Percentiles rank a stretch among this genome's conserved stretches.
Evolutionary conservation across 2,113 vertebrate species (phyloP).

Genomic region (Hyaena hyaena): DNA sequence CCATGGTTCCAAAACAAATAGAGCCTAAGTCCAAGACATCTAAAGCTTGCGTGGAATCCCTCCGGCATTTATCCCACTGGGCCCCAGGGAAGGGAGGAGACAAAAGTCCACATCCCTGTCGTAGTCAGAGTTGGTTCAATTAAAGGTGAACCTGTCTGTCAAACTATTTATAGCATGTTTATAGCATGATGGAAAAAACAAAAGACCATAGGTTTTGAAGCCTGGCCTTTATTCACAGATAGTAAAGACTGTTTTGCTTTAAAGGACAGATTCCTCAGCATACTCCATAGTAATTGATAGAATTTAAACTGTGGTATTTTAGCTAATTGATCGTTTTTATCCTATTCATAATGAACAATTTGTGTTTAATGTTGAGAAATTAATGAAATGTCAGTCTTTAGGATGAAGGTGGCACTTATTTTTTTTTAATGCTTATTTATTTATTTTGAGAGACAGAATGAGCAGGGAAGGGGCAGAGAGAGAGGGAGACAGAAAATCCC

Average conservation of each 20-base stretch:
- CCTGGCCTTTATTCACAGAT: constrained; percentile 43
- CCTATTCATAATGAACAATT: not conserved
- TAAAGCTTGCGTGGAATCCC: constrained; percentile 74
- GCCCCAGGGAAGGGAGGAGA: constrained; percentile 67
- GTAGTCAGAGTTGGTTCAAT: constrained; percentile 71
- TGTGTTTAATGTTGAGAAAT: constrained; percentile 42
- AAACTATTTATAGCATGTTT: constrained; percentile 77
- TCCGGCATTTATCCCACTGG: constrained; percentile 57
- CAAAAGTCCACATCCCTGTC: constrained; percentile 60
- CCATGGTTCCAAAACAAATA: constrained; percentile 71
- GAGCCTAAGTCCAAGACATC: constrained; percentile 61
- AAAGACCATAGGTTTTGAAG: constrained; percentile 51
- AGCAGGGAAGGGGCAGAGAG: too few species aligned
- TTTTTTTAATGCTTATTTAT: not conserved
- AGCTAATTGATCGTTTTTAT: constrained; percentile 2
- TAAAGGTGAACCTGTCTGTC: constrained; percentile 76
- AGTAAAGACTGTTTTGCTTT: constrained; percentile 50
- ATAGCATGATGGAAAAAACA: constrained; percentile 64
- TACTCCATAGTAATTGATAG: not conserved
- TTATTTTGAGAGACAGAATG: too few species aligned
- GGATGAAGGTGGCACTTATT: not conserved
- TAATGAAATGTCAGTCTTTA: constrained; percentile 48
- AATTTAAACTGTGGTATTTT: constrained; percentile 54
- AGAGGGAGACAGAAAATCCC: too few species aligned
- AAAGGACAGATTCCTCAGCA: constrained; percentile 40